Conservation (phyloP, 2,797 vertebrate genomes). For the Prionace glauca region DNA sequence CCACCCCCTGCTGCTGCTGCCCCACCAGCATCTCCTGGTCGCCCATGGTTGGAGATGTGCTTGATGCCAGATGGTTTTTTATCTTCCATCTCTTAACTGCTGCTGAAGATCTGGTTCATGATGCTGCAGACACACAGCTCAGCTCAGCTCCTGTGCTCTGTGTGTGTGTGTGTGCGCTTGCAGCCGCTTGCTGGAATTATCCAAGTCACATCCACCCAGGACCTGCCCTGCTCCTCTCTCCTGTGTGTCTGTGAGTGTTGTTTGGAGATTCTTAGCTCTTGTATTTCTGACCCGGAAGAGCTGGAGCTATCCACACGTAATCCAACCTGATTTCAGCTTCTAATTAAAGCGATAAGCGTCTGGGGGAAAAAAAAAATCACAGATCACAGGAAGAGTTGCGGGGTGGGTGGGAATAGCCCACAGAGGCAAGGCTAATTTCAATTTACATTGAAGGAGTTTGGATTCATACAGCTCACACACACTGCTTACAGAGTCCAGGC, state of each 20-base stretch:
- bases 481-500: neutral
- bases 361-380: neutral
- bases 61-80: neutral
- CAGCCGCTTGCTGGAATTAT: neutral
- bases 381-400: neutral
- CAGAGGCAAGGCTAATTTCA: neutral
- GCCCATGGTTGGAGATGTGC: neutral
- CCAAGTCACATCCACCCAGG: neutral
- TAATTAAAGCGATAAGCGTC: neutral
- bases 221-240: constrained; percentile 25
- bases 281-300: constrained; percentile 32
- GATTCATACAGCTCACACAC: no score
- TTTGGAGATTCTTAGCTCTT: neutral
- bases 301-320: constrained; percentile 29
- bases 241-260: neutral
- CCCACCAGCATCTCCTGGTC: neutral
- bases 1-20: neutral
- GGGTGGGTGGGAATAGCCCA: neutral
- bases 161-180: neutral
- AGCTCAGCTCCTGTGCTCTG: neutral
- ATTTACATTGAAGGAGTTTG: neutral
- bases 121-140: neutral
- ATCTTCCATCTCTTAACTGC: constrained; percentile 20
- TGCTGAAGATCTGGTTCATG: neutral
- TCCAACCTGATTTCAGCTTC: neutral